Conservation (phyloP, 2,113 vertebrate genomes). For the Procavia capensis region DNA sequence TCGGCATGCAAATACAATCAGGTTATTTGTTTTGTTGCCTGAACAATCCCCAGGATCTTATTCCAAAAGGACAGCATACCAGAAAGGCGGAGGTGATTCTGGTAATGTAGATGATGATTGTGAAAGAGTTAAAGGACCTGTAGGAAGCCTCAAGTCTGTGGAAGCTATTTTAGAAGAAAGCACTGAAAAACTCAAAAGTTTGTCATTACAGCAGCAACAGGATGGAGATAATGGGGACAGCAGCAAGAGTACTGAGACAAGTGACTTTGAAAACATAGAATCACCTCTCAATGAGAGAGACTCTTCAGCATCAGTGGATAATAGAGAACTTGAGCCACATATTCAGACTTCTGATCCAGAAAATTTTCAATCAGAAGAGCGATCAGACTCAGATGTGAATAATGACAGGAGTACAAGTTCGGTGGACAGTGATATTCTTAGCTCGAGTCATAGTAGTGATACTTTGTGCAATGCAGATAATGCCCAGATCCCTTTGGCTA, state of each 20-base stretch:
- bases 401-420: constrained; percentile 99
- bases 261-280: constrained; percentile 97
- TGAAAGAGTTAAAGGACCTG: constrained; percentile 90
- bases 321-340: constrained; percentile 94
- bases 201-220: constrained; percentile 93
- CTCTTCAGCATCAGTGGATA: constrained; percentile 92
- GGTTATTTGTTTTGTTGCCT: constrained; percentile 94
- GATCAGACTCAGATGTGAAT: constrained; percentile 97
- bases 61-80: constrained; percentile 90
- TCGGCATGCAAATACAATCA: constrained; percentile 98
- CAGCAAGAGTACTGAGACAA: constrained; percentile 96
- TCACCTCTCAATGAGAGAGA: constrained; percentile 94
- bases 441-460: constrained; percentile 99
- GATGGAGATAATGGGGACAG: constrained; percentile 94
- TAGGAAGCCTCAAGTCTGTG: constrained; percentile 91
- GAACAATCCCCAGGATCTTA: constrained; percentile 94
- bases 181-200: constrained; percentile 97
- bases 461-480: constrained; percentile 97
- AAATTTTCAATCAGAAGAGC: constrained; percentile 94
- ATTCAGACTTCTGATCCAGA: constrained; percentile 93
- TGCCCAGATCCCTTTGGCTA: constrained; percentile 93
- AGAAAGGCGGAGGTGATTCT: constrained; percentile 90
- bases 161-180: constrained; percentile 98
- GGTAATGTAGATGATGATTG: constrained; percentile 87
- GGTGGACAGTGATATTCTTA: constrained; percentile 98